These are phyloP conservation scores for Mystacides longicornis DNA, from an alignment of 2,888 invertebrate species.

Conservation along the genomic window DNA sequence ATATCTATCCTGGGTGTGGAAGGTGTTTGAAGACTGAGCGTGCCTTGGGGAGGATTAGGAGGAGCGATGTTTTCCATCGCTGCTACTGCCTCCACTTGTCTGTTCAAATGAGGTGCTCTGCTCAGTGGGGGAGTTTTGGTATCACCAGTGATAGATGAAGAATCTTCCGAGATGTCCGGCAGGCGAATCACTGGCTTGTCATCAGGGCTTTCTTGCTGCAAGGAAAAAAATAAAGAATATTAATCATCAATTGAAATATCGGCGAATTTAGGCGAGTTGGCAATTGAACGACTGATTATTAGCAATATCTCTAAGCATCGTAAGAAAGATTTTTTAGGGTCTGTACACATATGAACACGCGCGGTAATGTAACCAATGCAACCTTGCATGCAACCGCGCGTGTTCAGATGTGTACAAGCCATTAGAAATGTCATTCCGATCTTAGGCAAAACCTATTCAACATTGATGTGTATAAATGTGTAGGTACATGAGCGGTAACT, in stretches of 20 bases:
- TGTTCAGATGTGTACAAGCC: too few species aligned
- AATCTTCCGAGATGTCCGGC: constrained; percentile 50
- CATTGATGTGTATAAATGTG: too few species aligned
- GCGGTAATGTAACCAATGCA: too few species aligned
- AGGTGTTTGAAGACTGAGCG: constrained; percentile 50
- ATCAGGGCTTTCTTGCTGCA: constrained; percentile 53
- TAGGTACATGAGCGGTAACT: too few species aligned
- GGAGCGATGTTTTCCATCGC: constrained; percentile 28
- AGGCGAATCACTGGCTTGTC: constrained; percentile 49
- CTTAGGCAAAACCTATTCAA: too few species aligned
- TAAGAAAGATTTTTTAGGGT: too few species aligned
- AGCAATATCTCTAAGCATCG: too few species aligned
- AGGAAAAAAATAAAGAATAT: neutral
- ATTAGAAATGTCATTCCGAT: too few species aligned
- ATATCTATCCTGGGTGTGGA: constrained; percentile 82
- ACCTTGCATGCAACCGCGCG: too few species aligned
- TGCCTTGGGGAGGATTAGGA: constrained; percentile 31
- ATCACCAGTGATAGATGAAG: constrained; percentile 33
- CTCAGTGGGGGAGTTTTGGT: constrained; percentile 25
- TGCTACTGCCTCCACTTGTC: constrained; percentile 38
- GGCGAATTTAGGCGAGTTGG: too few species aligned
- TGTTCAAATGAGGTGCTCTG: constrained; percentile 31
- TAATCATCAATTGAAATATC: neutral
- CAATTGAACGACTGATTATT: too few species aligned
- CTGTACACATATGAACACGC: too few species aligned